Conservation (phyloP, 2,113 vertebrate species). For the Salminus brasiliensis region DNA sequence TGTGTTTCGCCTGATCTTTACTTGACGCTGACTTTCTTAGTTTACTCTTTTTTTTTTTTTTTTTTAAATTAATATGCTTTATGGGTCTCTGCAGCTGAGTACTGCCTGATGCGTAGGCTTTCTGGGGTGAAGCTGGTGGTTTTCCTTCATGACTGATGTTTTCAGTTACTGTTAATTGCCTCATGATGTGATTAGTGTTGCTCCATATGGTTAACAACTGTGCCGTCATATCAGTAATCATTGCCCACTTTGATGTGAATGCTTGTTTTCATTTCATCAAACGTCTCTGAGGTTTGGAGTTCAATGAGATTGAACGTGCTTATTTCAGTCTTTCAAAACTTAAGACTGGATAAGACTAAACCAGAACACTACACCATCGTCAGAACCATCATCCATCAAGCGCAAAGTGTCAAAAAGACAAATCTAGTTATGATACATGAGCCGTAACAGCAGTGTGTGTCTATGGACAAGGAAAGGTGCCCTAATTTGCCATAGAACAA, state of each 20-base stretch:
- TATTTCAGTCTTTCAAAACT: background rate
- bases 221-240: constrained; percentile 2
- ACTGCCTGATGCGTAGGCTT: background rate
- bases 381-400: background rate
- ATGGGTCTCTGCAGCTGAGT: background rate
- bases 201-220: background rate
- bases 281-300: background rate
- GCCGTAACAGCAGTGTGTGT: background rate
- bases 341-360: too few species aligned
- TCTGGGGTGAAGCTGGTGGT: background rate
- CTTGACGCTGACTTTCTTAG: background rate
- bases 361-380: background rate
- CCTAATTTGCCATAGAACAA: background rate
- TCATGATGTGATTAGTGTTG: background rate
- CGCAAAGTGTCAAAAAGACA: background rate
- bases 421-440: background rate
- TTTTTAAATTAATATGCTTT: too few species aligned
- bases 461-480: background rate
- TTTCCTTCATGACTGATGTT: background rate
- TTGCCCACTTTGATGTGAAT: background rate
- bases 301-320: background rate
- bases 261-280: background rate
- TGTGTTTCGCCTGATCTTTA: background rate
- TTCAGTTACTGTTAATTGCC: background rate
- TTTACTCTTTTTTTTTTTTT: background rate